Evolutionary conservation across 2,888 invertebrate genomes (phyloP).

Genomic region (Phalera bucephala): DNA sequence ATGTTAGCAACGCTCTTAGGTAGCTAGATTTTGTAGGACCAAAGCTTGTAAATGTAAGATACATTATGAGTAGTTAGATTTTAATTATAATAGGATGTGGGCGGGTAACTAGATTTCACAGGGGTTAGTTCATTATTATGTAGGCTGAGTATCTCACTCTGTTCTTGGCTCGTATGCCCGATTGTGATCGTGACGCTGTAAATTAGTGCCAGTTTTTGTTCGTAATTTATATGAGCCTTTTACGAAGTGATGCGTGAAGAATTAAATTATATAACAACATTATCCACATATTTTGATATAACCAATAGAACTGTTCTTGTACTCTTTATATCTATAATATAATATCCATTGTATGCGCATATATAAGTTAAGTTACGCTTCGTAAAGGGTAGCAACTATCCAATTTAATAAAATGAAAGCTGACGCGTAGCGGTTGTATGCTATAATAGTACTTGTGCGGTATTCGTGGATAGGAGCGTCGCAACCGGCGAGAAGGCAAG

Average conservation of each 20-base stretch:
- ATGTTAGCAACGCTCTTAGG: slow-evolving; percentile 3
- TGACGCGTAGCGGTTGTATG: slow-evolving; percentile 26
- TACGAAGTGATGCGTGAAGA: slow-evolving; percentile 14
- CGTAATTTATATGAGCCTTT: slow-evolving; percentile 10
- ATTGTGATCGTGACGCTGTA: slow-evolving; percentile 25
- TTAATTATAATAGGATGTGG: too few relatives aligned
- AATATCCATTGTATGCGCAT: too few relatives aligned
- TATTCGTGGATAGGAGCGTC: slow-evolving; percentile 35
- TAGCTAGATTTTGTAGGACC: too few relatives aligned
- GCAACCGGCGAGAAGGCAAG: slow-evolving; percentile 31
- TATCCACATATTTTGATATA: too few relatives aligned
- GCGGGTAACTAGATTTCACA: background rate
- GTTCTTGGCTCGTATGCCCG: slow-evolving; percentile 25
- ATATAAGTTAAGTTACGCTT: slow-evolving; percentile 24
- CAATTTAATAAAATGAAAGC: slow-evolving; percentile 35
- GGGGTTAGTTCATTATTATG: slow-evolving; percentile 7
- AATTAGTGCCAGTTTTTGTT: slow-evolving; percentile 26
- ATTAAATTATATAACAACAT: too few relatives aligned
- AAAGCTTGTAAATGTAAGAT: too few relatives aligned
- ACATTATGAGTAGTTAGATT: too few relatives aligned
- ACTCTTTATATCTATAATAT: too few relatives aligned
- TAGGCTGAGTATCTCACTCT: slow-evolving; percentile 8
- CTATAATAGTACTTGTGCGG: slow-evolving; percentile 18
- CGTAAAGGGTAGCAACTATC: slow-evolving; percentile 27
- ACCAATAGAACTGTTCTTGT: too few relatives aligned